A percentile compares a stretch with the other conserved stretches of the same genome.
phyloP scores from a whole-genome alignment of 2,113 vertebrate genomes.

The Pluvialis apricaria region DNA sequence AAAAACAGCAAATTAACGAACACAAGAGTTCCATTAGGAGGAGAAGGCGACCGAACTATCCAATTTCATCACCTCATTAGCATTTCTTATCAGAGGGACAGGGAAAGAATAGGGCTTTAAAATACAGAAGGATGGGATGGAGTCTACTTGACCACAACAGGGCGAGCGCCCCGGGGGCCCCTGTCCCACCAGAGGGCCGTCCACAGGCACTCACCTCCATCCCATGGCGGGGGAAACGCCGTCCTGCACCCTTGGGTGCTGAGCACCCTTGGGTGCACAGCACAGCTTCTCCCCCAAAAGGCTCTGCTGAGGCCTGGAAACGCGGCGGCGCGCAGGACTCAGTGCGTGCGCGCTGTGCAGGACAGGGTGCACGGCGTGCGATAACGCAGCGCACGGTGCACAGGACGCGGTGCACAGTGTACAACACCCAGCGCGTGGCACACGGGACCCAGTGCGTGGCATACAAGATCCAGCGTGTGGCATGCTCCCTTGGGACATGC shows the following conservation, averaged over 20 bases:
- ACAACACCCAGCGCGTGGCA: too few species aligned
- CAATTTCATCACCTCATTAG: constrained; percentile 39
- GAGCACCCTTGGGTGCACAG: not conserved
- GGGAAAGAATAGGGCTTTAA: not conserved
- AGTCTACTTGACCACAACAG: not conserved
- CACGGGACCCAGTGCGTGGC: not conserved
- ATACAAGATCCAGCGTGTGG: rapidly evolving
- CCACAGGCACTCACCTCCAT: not conserved
- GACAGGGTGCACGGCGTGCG: too few species aligned
- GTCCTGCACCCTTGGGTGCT: not conserved
- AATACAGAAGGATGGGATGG: not conserved
- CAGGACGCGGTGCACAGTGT: too few species aligned
- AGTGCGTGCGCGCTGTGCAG: not conserved
- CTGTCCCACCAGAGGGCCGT: rapidly evolving
- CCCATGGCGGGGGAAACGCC: not conserved
- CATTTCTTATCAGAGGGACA: constrained; percentile 27
- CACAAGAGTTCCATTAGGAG: constrained; percentile 35
- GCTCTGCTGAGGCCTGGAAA: not conserved
- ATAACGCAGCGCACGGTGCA: too few species aligned
- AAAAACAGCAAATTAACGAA: constrained; percentile 41
- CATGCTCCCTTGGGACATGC: not conserved
- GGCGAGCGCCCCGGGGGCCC: not conserved
- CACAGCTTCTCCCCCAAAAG: not conserved
- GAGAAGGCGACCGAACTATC: constrained; percentile 16
- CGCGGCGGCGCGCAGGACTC: rapidly evolving